Base-by-base conservation (phyloP, 2,797 vertebrate genomes). In the Cygnus olor region DNA sequence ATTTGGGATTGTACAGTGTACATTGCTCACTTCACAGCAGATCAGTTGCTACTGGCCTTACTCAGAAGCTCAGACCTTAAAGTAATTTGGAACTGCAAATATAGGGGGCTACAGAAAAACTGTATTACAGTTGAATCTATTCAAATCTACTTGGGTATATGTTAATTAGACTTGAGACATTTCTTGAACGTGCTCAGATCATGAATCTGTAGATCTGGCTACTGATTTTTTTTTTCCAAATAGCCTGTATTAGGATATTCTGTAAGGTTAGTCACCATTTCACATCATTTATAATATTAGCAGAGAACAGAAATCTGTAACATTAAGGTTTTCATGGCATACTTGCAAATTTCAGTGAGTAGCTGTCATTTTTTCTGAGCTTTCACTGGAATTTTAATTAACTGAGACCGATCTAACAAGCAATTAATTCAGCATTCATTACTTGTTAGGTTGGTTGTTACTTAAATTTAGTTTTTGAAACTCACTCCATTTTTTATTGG, bases 341-440 rank as follows among this genome's bases (percentile, higher is more conserved):
- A 40, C 89, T 89, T 85, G 79, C 69, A 18, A 18, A 71, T 89
- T 92, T 88, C 87, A 74, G 65, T 17, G 42, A 89, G 81, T 88
- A 80, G 69, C 84, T 94, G 90, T 94, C 80, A 74, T 58, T 57
- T 94, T 90, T 95, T 78, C 72, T 88, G 72, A 89, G 85, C 81
- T 93, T 95, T 66, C 72, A 47, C 44, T 54, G 30, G 45, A 89
- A 83, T 95, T 94, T 93, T 94, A 95, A 96, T 96, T 95, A 97
- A 94, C 65, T 91, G 61, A 13, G 10, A 72, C 87, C 60, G 34
- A 85, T 85, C 45, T 74, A 91, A 92, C 57, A 89, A 88, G 90
- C 90, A 93, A 95, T 96, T 95, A 96, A 88, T 96, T 96, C 72
- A 93, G 36, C 71, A 91, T 94, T 96, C 86, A 92, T 89, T 93